Evolutionary conservation across 1,140 invertebrate genomes (phyloP).

Genomic region (Dendrolimus kikuchii): DNA sequence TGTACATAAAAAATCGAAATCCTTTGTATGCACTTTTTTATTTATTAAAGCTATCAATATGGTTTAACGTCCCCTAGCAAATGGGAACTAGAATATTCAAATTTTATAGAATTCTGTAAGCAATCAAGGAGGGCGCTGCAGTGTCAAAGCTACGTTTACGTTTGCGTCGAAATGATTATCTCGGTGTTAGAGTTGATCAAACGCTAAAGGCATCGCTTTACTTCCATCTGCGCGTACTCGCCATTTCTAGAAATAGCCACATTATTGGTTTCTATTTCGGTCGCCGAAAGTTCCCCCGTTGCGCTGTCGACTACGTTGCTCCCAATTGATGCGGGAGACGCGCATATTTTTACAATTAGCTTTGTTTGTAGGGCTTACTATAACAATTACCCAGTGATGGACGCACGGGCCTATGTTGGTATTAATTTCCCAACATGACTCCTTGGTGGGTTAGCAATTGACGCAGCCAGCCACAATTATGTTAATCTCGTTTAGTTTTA

Average conservation of each 20-base stretch:
- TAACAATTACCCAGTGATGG: constrained; percentile 38
- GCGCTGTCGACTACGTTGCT: constrained; percentile 26
- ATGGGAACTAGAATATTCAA: too few species aligned
- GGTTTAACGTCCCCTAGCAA: too few species aligned
- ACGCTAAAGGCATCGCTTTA: background rate
- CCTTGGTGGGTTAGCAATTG: constrained; percentile 42
- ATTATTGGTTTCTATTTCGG: constrained; percentile 54
- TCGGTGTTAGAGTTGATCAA: background rate
- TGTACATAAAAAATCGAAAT: too few species aligned
- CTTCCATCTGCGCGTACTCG: constrained; percentile 14
- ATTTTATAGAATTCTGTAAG: too few species aligned
- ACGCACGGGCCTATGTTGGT: constrained; percentile 35
- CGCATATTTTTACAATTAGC: constrained; percentile 57
- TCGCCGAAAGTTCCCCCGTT: constrained; percentile 59
- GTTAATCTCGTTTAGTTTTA: constrained; percentile 60
- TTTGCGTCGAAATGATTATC: too few species aligned
- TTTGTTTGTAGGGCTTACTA: constrained; percentile 40
- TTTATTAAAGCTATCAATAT: too few species aligned
- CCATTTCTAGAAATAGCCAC: constrained; percentile 54
- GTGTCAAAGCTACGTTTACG: too few species aligned
- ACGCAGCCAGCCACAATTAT: constrained; percentile 44
- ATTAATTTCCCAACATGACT: constrained; percentile 37
- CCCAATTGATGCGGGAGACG: constrained; percentile 65
- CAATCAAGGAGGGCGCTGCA: too few species aligned
- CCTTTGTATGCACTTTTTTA: too few species aligned